Base-by-base conservation (phyloP, 1,140 invertebrate genomes). In the Lepidotrigona ventralis region DNA sequence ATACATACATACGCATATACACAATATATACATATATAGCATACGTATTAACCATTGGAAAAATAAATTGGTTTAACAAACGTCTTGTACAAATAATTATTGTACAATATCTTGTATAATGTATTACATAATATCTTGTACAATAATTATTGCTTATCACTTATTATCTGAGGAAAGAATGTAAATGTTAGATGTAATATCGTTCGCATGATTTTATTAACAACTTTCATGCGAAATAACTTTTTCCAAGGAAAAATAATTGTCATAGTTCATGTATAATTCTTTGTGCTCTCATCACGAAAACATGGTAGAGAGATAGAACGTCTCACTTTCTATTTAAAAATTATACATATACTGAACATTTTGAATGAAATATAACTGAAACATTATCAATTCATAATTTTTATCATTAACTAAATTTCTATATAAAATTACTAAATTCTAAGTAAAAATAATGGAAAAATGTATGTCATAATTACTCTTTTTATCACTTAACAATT, bases 71-170 rank as follows among this genome's bases (percentile, higher is more conserved):
- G 58, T 75, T 82, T 85, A 76, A 81, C 75, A 81, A 72, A 87
- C 60, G 46, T 58, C 56, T 80, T 71, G 73, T 89, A 86, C 33
- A 88, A 89, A 86, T 46, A 46, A 46, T 46, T 46, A 46, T 46
- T 46, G 8, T 46, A 46, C 39, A 46, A 46, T 46, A 46, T 46
- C 39, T 46, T 46, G 39, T 8, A 46, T 8, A 46, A 46, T 9
- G 39, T 46, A 46, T 46, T 46, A 46, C 8, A 8, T 46, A 46
- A 46, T 46, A 46, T 46, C 39, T 46, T 46, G 39, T 46, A 89
- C 84, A 88, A 54, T n/a, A 77, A 60, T 71, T 88, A 86, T 84
- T 88, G 79, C 76, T 88, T 80, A 85, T 83, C 46, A 68, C 33
- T 81, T 84, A 68, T 46, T 81, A 88, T 77, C 6, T 79, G 63